Evolutionary conservation across 2,113 vertebrate species (phyloP).

Genomic region (Nematolebias whitei): DNA sequence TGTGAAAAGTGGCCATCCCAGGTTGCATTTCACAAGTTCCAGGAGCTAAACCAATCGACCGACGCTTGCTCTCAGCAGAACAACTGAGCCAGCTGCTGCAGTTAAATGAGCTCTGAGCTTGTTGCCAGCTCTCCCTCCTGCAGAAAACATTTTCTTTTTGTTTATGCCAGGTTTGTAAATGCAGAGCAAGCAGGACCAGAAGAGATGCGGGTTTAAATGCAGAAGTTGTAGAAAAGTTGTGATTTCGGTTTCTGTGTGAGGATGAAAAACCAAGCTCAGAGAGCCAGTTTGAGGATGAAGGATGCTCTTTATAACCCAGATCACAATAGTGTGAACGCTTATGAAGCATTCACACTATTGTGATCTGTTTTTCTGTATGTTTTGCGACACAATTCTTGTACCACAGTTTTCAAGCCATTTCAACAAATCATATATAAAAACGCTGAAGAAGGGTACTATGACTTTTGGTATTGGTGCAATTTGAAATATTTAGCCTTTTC

Average conservation of each 20-base stretch:
- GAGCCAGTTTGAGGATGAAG: constrained; percentile 31
- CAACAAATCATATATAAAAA: no score
- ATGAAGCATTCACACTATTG: no score
- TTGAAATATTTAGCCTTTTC: no score
- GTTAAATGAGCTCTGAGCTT: constrained; percentile 18
- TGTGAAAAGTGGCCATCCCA: neutral
- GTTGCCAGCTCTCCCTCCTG: constrained; percentile 12
- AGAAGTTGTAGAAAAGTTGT: neutral
- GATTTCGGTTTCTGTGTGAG: neutral
- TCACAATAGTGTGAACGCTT: no score
- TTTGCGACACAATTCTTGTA: no score
- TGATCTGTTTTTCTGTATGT: no score
- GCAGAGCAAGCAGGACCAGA: neutral
- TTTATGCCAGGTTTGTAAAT: neutral
- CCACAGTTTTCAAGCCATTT: no score
- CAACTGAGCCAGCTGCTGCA: constrained; percentile 16
- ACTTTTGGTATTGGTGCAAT: no score
- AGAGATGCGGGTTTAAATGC: neutral
- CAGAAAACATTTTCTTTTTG: constrained; percentile 5
- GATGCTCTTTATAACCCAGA: neutral
- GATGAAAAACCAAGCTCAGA: neutral
- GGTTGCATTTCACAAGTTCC: constrained; percentile 19
- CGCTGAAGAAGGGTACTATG: no score
- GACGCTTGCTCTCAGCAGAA: constrained; percentile 5
- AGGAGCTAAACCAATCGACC: constrained; percentile 10